These are phyloP conservation scores for Melospiza georgiana DNA, from an alignment of 2,113 vertebrate genomes.

Conservation along the genomic window DNA sequence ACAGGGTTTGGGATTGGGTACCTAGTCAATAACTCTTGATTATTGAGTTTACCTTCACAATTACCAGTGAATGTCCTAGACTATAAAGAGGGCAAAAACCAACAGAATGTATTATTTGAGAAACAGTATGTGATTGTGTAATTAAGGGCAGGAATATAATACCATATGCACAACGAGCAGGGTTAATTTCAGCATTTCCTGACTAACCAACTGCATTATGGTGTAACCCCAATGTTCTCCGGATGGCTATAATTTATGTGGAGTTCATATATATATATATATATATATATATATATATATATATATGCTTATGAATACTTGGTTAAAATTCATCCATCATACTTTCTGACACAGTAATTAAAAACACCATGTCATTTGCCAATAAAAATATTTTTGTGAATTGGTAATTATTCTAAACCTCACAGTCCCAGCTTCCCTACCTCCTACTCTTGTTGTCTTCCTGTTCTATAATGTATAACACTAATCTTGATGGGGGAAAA, in stretches of 20 bases:
- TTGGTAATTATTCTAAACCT: constrained; percentile 11
- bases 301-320: constrained; percentile 1
- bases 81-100: constrained; percentile 24
- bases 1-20: not conserved
- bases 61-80: constrained; percentile 5
- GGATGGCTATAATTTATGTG: not conserved
- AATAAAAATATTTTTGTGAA: constrained; percentile 41
- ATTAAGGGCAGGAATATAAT: constrained; percentile 45
- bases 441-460: not conserved
- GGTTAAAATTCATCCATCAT: constrained; percentile 29
- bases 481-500: constrained; percentile 43
- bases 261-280: not conserved
- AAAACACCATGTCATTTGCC: constrained; percentile 27
- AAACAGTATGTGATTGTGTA: constrained; percentile 42
- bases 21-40: constrained; percentile 3
- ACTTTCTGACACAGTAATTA: constrained; percentile 36
- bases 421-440: not conserved
- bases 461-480: constrained; percentile 24
- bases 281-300: too few relatives aligned
- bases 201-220: not conserved
- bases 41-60: constrained; percentile 42
- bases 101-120: constrained; percentile 38
- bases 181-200: constrained; percentile 53
- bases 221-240: constrained; percentile 50
- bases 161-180: not conserved